Evolutionary conservation across 2,888 invertebrate species (phyloP), one percentile per base, ranked within the genome.

Genomic region (Zaprionus obscuricornis): DNA sequence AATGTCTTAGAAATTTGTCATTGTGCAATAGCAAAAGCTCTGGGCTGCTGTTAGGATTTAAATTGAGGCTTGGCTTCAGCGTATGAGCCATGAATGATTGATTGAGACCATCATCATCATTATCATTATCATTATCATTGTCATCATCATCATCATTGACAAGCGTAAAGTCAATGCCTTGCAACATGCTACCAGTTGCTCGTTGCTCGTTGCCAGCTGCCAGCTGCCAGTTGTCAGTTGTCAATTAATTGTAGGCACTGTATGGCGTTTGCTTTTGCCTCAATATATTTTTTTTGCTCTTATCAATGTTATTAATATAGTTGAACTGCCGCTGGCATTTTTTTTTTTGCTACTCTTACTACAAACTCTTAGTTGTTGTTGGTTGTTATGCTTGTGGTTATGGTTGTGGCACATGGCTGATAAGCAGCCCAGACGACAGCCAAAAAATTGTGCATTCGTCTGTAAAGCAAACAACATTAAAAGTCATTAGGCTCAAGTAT

Each of bases 1-100:
- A 87, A 89, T 73, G 87, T 85, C 56, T 70, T 55, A 86, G 82
- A 29, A 88, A 66, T 85, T 88, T 88, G 40, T 88, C 88, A 45
- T 82, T 89, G 47, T 82, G 86, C 43, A 89, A 56, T 64, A 86
- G 60, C 52, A 76, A 64, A 50, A 70, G 65, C 82, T 82, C 64
- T 42, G 78, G 75, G 62, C 82, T 76, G 22, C 1, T 8, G 34
- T 6, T 10, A 10, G 37, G 29, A 27, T 11, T 33, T 50, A 24
- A 13, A 14, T 39, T 20, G 29, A 31, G 31, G 40, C 36, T 52
- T 54, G 22, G 29, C 14, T 43, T 49, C 74, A 73, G 43, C 62
- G 67, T 66, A 62, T 84, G 77, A 70, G 77, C 74, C 85, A 68
- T 74, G 72, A 85, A 71, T 79, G 78, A 79, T 79, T 79, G 78